These are phyloP conservation scores for Seriola aureovittata DNA, from an alignment of 2,113 vertebrate genomes.

Conservation along the genomic window DNA sequence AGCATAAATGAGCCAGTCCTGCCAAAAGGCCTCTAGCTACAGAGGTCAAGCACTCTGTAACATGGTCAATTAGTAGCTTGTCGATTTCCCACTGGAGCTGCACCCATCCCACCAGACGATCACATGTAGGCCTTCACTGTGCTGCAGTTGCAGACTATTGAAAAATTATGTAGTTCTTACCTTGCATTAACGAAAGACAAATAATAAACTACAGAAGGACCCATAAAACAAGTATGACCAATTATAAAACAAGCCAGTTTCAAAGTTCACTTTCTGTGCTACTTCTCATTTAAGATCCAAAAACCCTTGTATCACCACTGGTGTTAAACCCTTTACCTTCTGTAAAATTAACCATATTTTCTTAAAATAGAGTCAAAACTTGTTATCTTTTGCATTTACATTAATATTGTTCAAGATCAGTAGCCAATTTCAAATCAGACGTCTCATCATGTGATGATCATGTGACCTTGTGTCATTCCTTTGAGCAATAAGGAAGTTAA, in stretches of 20 bases:
- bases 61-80: constrained; percentile 5
- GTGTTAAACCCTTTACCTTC: not conserved
- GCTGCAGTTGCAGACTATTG: not conserved
- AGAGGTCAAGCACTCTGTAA: constrained; percentile 9
- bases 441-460: constrained; percentile 78
- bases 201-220: not conserved
- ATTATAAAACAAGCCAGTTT: not conserved
- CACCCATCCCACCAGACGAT: constrained; percentile 2
- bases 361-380: not conserved
- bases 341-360: not conserved
- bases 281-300: not conserved
- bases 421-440: constrained; percentile 45
- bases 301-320: too few species aligned
- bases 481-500: constrained; percentile 72
- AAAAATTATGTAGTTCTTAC: not conserved
- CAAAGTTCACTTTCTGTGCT: constrained; percentile 32
- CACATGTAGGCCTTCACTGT: not conserved
- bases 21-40: not conserved
- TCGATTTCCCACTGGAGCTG: constrained; percentile 8
- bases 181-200: not conserved
- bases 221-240: constrained; percentile 13
- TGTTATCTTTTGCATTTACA: not conserved
- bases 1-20: not conserved
- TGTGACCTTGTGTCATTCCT: constrained; percentile 74
- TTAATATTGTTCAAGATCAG: not conserved